Evolutionary conservation across 2,113 vertebrate genomes (phyloP), one percentile per base, ranked within the genome.

Genomic region (Zapus hudsonius): DNA sequence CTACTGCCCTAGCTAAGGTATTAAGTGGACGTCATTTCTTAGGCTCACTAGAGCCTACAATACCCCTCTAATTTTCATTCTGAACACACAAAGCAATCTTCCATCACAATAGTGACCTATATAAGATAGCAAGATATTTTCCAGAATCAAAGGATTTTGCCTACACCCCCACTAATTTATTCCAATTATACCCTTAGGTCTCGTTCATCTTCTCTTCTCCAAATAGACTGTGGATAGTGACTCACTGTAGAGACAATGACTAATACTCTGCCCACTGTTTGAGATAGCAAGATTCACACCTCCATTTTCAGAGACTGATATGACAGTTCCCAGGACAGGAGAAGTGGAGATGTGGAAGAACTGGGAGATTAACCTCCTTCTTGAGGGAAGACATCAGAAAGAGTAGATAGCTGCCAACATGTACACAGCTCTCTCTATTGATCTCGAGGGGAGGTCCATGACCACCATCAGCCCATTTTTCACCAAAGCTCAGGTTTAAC

Each of bases 161-260:
- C 44, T 40, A 19, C 69, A 91, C 33, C 44, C 4, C 33, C 33
- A 91, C 8, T 59, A 72, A 93, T 88, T 93, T 81, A 91, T 57
- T 94, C 81, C 69, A 93, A 33, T 81, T 89, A 20, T 72, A 85
- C 33, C 38, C 44, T 20, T 3, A 95, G 23, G 57, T 29, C 4
- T 1, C 17, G 73, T 73, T 92, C 63, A 25, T 84, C 44, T 22
- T 93, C 75, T 42, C 85, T 8, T 76, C 86, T n/a, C 55, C 80
- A 63, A 55, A 85, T 66, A 91, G 64, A 61, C 38, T 74, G 8
- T n/a, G 47, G 52, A 63, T 55, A 66, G 81, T 89, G 74, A 78
- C 36, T 88, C 91, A 82, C 29, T 29, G 33, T 69, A 52, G 20
- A 83, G 83, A 89, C 55, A 78, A 36, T 94, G n/a, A 78, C 55